Evolutionary conservation across 2,797 vertebrate genomes (phyloP).

Genomic region (Pteropus rufus): DNA sequence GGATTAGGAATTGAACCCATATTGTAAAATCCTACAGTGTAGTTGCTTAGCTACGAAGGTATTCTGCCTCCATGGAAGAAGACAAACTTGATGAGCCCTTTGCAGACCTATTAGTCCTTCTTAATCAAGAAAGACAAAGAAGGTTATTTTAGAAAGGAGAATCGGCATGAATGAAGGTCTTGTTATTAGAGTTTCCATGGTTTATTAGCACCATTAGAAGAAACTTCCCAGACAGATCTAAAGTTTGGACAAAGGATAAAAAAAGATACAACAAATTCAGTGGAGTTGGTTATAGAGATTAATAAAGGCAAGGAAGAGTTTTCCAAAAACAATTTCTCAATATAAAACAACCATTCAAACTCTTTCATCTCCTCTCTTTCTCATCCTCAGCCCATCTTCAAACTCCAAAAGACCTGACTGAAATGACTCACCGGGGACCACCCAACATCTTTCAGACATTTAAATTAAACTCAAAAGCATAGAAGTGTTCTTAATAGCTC

Average conservation of each 20-base stretch:
- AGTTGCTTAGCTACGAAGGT: neutral
- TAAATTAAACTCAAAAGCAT: constrained; percentile 50
- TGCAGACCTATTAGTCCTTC: neutral
- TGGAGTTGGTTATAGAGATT: neutral
- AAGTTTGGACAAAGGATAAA: neutral
- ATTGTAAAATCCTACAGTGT: neutral
- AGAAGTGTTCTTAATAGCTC: constrained; percentile 36
- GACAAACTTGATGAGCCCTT: neutral
- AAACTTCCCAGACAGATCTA: neutral
- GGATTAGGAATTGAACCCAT: neutral
- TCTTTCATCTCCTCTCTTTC: neutral
- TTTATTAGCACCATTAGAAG: neutral
- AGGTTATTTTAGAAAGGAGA: neutral
- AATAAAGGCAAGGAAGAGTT: neutral
- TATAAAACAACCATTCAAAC: neutral
- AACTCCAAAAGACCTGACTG: neutral
- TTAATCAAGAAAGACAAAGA: neutral
- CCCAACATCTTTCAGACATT: constrained; percentile 44
- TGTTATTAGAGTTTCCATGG: neutral
- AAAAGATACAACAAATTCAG: neutral
- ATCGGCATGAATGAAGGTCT: neutral
- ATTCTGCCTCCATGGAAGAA: neutral
- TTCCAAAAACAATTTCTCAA: neutral
- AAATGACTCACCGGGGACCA: constrained; percentile 31
- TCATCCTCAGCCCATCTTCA: neutral